These are phyloP conservation scores for Bagarius yarrelli DNA, from an alignment of 2,113 vertebrate species.

Conservation along the genomic window DNA sequence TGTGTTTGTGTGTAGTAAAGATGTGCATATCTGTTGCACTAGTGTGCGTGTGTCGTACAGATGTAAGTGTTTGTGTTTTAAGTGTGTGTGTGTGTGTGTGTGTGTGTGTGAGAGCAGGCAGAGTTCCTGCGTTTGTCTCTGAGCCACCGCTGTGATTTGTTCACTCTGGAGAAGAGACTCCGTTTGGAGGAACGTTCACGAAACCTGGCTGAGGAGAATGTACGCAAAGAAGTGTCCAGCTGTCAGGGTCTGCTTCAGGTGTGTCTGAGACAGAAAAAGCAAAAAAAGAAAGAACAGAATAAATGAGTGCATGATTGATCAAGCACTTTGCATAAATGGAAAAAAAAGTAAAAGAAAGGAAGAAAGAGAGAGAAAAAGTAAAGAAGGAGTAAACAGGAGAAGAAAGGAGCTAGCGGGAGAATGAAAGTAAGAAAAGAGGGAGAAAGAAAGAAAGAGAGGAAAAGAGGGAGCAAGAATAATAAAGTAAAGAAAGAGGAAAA, in stretches of 20 bases:
- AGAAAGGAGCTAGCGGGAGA: no score
- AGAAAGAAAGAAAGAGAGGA: no score
- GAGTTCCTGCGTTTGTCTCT: conserved; percentile 92
- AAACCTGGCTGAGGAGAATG: conserved; percentile 90
- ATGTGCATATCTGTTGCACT: neutral
- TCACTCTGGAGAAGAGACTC: conserved; percentile 92
- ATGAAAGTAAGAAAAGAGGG: no score
- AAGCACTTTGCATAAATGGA: neutral
- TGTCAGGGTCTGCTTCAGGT: conserved; percentile 89
- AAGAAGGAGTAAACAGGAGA: no score
- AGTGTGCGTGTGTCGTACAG: neutral
- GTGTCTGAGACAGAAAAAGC: no score
- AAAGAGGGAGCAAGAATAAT: no score
- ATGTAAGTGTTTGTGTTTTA: neutral
- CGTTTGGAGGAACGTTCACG: conserved; percentile 89
- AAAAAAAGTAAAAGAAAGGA: neutral
- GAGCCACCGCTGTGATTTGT: conserved; percentile 94
- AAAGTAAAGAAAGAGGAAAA: no score
- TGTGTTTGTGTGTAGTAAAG: neutral
- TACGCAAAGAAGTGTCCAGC: conserved; percentile 86
- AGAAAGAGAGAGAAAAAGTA: neutral
- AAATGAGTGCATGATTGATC: no score
- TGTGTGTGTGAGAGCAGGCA: conserved; percentile 66
- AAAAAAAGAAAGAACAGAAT: no score
- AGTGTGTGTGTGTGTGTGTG: neutral